phyloP scores from a whole-genome alignment of 2,888 invertebrate genomes.

The Venusia cambrica region DNA sequence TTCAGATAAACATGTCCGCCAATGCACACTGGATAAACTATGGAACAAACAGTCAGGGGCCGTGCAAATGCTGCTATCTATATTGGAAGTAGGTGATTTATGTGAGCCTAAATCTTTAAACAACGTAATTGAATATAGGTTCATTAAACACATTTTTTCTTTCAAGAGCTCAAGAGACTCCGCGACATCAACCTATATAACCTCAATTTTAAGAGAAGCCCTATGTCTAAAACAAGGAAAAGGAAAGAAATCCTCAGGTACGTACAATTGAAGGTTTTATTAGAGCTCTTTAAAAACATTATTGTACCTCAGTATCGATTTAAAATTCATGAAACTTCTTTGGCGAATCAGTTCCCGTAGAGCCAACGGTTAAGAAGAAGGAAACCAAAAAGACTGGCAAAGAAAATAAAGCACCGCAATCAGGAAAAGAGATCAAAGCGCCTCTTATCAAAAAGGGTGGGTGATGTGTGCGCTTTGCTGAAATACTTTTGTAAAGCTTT shows the following conservation, averaged over 20 bases:
- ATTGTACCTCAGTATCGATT: background rate
- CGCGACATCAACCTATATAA: conserved; percentile 75
- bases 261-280: too few relatives aligned
- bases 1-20: conserved; percentile 81
- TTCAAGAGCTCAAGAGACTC: conserved; percentile 77
- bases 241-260: conserved; percentile 74
- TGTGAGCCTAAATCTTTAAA: too few relatives aligned
- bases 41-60: conserved; percentile 81
- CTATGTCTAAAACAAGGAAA: conserved; percentile 80
- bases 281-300: background rate
- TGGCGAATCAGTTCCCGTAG: conserved; percentile 52
- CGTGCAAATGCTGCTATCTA: conserved; percentile 74
- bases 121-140: too few relatives aligned
- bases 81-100: conserved; percentile 78
- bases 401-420: conserved; percentile 59
- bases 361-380: conserved; percentile 62
- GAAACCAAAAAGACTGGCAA: conserved; percentile 65
- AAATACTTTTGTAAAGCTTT: conserved; percentile 16
- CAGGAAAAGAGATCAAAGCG: conserved; percentile 66
- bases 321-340: conserved; percentile 12
- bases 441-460: conserved; percentile 67
- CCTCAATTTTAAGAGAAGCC: conserved; percentile 81
- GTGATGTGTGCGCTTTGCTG: conserved; percentile 47
- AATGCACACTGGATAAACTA: conserved; percentile 79
- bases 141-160: conserved; percentile 1